Evolutionary conservation across 2,888 invertebrate species (phyloP).

Genomic region (Apocheima hispidaria): DNA sequence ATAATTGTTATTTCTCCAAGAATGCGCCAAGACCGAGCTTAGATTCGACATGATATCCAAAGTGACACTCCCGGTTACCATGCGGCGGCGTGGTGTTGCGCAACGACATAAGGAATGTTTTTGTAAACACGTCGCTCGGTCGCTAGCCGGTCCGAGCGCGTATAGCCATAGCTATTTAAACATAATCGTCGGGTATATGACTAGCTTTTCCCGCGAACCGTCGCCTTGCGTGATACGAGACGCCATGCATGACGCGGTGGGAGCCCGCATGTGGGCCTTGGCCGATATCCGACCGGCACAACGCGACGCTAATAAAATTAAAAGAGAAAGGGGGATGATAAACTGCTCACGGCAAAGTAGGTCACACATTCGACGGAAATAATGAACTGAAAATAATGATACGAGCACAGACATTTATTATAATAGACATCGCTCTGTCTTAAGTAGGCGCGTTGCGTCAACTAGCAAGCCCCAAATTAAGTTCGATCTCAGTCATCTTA

Average conservation of each 20-base stretch:
- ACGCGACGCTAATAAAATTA: conserved; percentile 51
- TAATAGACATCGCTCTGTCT: too few relatives aligned
- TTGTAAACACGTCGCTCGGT: conserved; percentile 65
- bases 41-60: conserved; percentile 47
- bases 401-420: too few relatives aligned
- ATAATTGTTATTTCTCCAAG: not conserved
- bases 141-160: conserved; percentile 50
- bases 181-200: not conserved
- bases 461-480: too few relatives aligned
- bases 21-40: not conserved
- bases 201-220: conserved; percentile 33
- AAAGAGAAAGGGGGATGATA: conserved; percentile 52
- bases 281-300: conserved; percentile 53
- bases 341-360: conserved; percentile 38
- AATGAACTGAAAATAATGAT: conserved; percentile 36
- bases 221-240: conserved; percentile 5
- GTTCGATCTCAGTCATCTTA: too few relatives aligned
- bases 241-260: conserved; percentile 38
- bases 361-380: conserved; percentile 45
- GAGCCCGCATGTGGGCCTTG: conserved; percentile 54
- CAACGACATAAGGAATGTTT: conserved; percentile 65
- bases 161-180: conserved; percentile 31
- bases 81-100: conserved; percentile 57
- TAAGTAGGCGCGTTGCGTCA: too few relatives aligned
- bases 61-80: conserved; percentile 46